Conservation (phyloP, 2,888 invertebrate genomes). For the Heliconius cydno region DNA sequence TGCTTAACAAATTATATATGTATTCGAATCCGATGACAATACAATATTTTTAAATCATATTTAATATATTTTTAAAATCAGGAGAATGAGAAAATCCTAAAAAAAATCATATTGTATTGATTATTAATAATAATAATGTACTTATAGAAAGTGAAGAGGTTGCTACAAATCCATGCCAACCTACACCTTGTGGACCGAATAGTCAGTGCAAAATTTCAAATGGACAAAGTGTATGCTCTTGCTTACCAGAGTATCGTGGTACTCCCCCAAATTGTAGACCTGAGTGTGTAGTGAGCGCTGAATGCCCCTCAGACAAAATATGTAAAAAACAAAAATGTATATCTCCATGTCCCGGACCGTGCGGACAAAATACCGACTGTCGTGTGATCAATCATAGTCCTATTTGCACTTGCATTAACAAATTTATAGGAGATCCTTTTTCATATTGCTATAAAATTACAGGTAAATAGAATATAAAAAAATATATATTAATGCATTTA, state of each 20-base stretch:
- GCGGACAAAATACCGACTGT: slow-evolving; percentile 88
- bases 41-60: no score
- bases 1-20: background rate
- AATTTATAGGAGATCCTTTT: slow-evolving; percentile 86
- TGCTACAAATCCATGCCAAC: slow-evolving; percentile 80
- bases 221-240: slow-evolving; percentile 87
- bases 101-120: background rate
- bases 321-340: slow-evolving; percentile 88
- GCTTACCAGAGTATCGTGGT: slow-evolving; percentile 86
- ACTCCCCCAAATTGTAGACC: slow-evolving; percentile 88
- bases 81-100: background rate
- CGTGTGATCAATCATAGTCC: slow-evolving; percentile 89
- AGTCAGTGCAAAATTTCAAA: slow-evolving; percentile 84
- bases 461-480: slow-evolving; percentile 57
- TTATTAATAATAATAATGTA: background rate
- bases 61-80: no score
- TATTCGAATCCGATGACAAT: background rate
- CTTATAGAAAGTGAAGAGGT: slow-evolving; percentile 65
- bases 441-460: slow-evolving; percentile 83
- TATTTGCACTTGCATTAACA: slow-evolving; percentile 86
- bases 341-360: slow-evolving; percentile 88
- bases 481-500: slow-evolving; percentile 8
- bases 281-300: slow-evolving; percentile 88
- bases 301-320: slow-evolving; percentile 85
- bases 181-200: slow-evolving; percentile 86